A percentile compares a stretch with the other conserved stretches of the same genome.
Conservation (phyloP, 37 sponge, comb jelly and placozoan genomes). For the Tethya wilhelma region DNA sequence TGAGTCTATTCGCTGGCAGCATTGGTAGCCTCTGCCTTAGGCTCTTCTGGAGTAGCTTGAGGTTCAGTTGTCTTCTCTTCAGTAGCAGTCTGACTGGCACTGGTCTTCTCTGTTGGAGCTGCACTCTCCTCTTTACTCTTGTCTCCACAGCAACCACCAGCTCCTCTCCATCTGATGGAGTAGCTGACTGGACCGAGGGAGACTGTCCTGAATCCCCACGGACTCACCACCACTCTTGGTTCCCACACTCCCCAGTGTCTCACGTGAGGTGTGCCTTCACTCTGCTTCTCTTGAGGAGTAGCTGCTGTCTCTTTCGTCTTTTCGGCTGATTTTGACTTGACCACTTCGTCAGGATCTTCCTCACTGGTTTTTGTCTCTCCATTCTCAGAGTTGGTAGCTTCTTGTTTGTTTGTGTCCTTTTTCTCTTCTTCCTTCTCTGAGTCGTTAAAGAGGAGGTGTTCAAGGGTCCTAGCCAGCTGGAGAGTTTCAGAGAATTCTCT, state of each 20-base stretch:
- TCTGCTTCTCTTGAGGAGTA: not conserved
- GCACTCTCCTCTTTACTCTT: too few species aligned
- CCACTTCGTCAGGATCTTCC: conserved; percentile 2
- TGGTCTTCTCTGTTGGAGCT: not conserved
- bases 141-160: too few species aligned
- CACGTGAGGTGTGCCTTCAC: not conserved
- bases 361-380: too few species aligned
- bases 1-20: too few species aligned
- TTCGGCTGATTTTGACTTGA: not conserved
- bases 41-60: too few species aligned
- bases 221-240: conserved; percentile 1
- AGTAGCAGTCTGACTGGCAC: not conserved
- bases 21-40: too few species aligned
- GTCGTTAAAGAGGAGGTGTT: too few species aligned
- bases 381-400: not conserved
- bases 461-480: not conserved
- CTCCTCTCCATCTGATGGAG: conserved; percentile 6
- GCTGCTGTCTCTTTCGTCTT: not conserved
- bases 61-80: too few species aligned
- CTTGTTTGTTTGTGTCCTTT: too few species aligned
- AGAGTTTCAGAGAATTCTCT: not conserved
- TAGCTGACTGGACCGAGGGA: not conserved
- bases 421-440: too few species aligned
- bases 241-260: not conserved
- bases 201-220: not conserved